Conservation (phyloP, 2,888 invertebrate genomes). For the Lamellibrachia satsuma region DNA sequence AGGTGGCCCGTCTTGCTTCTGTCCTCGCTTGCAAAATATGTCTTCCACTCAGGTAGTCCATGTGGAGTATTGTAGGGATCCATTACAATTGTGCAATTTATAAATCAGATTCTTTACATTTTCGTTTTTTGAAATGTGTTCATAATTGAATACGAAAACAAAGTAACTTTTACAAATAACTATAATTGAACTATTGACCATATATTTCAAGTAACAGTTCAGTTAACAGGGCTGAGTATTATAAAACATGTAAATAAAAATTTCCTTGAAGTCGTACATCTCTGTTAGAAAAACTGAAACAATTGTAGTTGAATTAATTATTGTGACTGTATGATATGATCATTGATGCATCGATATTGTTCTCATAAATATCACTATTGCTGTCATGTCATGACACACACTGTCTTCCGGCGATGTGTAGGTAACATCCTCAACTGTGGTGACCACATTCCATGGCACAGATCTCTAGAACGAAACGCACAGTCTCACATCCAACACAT, state of each 20-base stretch:
- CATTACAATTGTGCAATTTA: too few species aligned
- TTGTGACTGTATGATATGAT: too few species aligned
- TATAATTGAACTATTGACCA: too few species aligned
- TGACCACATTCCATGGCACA: slow-evolving; percentile 92
- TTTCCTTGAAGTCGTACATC: too few species aligned
- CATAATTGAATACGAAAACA: neutral
- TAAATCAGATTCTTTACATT: too few species aligned
- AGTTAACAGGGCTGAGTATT: too few species aligned
- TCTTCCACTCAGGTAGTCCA: slow-evolving; percentile 35
- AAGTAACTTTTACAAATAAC: neutral
- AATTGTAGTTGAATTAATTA: too few species aligned
- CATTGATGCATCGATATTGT: neutral
- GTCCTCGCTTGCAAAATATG: slow-evolving; percentile 87
- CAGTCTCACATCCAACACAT: slow-evolving; percentile 79
- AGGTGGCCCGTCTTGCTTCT: slow-evolving; percentile 90
- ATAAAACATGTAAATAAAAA: too few species aligned
- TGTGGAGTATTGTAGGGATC: neutral
- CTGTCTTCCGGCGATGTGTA: slow-evolving; percentile 39
- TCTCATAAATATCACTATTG: neutral
- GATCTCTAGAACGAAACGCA: slow-evolving; percentile 73
- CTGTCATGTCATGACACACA: neutral
- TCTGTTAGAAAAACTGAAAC: too few species aligned
- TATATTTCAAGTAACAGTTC: too few species aligned
- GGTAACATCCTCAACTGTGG: slow-evolving; percentile 81
- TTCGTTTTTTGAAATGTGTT: too few species aligned